Base-by-base conservation (phyloP, 2,797 vertebrate species). In the Corythornis leucogaster region DNA sequence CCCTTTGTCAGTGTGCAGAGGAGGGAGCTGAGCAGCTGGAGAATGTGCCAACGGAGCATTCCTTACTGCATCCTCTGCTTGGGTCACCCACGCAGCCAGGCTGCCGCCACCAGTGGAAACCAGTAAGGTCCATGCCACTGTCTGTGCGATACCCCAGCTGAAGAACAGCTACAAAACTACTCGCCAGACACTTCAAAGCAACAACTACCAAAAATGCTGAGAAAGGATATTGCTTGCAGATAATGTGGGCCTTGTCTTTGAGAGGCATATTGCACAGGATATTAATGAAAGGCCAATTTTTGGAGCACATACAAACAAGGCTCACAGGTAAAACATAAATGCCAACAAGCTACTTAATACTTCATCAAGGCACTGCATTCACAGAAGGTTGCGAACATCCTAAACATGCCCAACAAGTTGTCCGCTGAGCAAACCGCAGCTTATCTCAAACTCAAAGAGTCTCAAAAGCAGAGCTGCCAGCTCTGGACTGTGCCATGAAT, bases 11-110 rank as follows among this genome's bases (percentile, higher is more conserved):
- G 61, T n/a, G 70, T 85, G 90, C 93, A 93, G 94, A 95, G 95
- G 96, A 94, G 95, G 90, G 28, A 93, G 85, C 61, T 24, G 11
- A 86, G 74, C 81, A 91, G 90, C 87, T 61, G 20, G 71, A 74
- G 93, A 96, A 96, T 96, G 94, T 95, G 95, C 93, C 85, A 91
- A 66, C 45, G 1, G 12, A 22, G 57, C 95, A 93, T 95, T 96
- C 87, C 68, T 94, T 78, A 53, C 53, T 15, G 15, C 76, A 88
- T 82, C 83, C 92, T 95, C 87, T 89, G 46, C 87, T 87, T 45
- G 33, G 8, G 57, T 57, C 71, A 57, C 40, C 82, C 80, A 79
- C 73, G 55, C 45, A 84, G 69, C 80, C 83, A 74, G 74, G 80
- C 35, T 93, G 59, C 62, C 78, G 77, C 46, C 93, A 59, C 70